These are phyloP conservation scores for Ramphastos sulfuratus DNA, from an alignment of 2,113 vertebrate genomes.

Conservation along the genomic window DNA sequence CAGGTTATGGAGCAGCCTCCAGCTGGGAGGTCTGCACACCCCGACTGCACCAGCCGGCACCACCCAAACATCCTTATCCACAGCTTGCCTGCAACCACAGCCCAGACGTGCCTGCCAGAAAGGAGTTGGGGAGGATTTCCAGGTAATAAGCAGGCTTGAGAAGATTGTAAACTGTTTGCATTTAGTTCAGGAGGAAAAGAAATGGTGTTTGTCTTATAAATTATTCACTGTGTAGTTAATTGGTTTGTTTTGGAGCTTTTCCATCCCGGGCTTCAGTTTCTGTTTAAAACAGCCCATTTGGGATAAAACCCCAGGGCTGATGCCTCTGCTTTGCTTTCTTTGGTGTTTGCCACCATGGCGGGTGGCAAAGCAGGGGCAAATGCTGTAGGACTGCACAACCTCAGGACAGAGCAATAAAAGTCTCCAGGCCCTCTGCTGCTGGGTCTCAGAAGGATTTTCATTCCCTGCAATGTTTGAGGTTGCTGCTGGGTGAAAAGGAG, in stretches of 20 bases:
- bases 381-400: background rate
- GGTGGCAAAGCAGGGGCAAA: background rate
- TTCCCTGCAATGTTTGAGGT: background rate
- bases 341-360: background rate
- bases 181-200: background rate
- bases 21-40: background rate
- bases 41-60: background rate
- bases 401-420: background rate
- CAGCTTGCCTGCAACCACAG: background rate
- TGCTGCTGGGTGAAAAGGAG: background rate
- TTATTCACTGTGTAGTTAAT: conserved; percentile 24
- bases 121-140: background rate
- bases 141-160: background rate
- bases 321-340: background rate
- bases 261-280: background rate
- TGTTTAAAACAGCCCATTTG: background rate
- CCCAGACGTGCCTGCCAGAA: background rate
- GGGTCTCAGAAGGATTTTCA: background rate
- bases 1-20: background rate
- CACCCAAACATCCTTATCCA: background rate
- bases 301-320: background rate
- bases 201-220: background rate
- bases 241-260: conserved; percentile 32
- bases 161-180: background rate
- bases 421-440: background rate